Evolutionary conservation across 2,888 invertebrate genomes (phyloP).

Genomic region (Lasiommata megera): DNA sequence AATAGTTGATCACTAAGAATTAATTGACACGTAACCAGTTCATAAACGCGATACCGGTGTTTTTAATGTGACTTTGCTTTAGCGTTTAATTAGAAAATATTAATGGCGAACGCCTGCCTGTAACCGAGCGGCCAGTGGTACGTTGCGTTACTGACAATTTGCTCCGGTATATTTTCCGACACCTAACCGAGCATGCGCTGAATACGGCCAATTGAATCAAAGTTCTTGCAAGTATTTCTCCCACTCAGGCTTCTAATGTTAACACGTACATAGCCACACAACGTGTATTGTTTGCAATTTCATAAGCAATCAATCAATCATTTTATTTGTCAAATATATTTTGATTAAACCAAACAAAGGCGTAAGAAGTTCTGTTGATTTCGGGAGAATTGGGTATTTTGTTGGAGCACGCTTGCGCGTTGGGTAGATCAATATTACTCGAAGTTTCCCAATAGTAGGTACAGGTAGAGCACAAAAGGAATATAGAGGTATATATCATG

Average conservation of each 20-base stretch:
- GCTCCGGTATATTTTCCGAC: slow-evolving; percentile 52
- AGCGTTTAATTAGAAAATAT: slow-evolving; percentile 38
- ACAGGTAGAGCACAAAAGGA: slow-evolving; percentile 31
- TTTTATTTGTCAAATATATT: neutral
- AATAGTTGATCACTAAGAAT: slow-evolving; percentile 54
- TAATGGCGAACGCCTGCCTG: slow-evolving; percentile 54
- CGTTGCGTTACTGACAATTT: slow-evolving; percentile 66
- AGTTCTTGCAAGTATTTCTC: slow-evolving; percentile 48
- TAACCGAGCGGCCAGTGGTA: slow-evolving; percentile 55
- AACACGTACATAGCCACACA: neutral
- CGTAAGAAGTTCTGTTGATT: neutral
- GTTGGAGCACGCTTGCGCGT: slow-evolving; percentile 68
- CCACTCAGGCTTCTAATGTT: neutral
- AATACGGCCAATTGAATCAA: slow-evolving; percentile 62
- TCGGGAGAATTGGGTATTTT: slow-evolving; percentile 7
- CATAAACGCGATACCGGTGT: slow-evolving; percentile 37
- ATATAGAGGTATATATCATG: slow-evolving; percentile 20
- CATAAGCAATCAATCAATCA: neutral
- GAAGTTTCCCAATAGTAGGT: slow-evolving; percentile 32
- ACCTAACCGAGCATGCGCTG: slow-evolving; percentile 64
- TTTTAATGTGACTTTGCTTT: slow-evolving; percentile 44
- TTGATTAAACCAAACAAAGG: neutral
- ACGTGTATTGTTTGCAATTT: slow-evolving; percentile 20
- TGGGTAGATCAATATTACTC: slow-evolving; percentile 57
- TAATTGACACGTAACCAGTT: slow-evolving; percentile 55